Conservation (phyloP, 2,797 vertebrate species). For the Amphiprion clarkii region DNA sequence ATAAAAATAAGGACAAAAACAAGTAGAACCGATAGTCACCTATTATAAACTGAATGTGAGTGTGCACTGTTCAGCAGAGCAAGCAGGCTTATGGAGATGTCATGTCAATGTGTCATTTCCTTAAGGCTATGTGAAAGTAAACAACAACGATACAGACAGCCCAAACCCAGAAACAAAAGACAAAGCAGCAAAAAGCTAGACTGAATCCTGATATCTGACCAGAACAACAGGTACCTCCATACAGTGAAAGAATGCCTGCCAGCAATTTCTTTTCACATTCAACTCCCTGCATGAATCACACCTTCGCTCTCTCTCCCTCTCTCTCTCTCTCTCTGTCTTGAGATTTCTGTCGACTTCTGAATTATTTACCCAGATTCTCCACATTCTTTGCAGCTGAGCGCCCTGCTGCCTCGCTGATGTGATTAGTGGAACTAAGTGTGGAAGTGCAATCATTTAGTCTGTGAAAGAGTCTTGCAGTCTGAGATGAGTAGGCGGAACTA, state of each 20-base stretch:
- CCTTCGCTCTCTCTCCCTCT: background rate
- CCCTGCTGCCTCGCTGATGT: conserved; percentile 57
- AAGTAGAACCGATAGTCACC: too few relatives aligned
- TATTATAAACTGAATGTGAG: too few relatives aligned
- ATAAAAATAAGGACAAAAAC: too few relatives aligned
- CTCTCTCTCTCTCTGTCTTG: conserved; percentile 5
- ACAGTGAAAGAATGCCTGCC: conserved; percentile 27
- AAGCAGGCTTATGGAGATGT: background rate
- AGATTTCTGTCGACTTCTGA: conserved; percentile 50
- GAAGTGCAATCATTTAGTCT: conserved; percentile 42
- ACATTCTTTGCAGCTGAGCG: conserved; percentile 43
- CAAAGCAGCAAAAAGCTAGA: conserved; percentile 16
- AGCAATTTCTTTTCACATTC: conserved; percentile 37
- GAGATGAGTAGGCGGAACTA: conserved; percentile 54
- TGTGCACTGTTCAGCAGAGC: background rate
- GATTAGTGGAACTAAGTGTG: conserved; percentile 64
- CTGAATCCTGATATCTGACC: conserved; percentile 21
- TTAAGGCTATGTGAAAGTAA: conserved; percentile 15
- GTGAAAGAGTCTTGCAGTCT: conserved; percentile 50
- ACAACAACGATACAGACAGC: background rate
- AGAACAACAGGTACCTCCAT: conserved; percentile 36
- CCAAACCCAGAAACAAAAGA: conserved; percentile 9
- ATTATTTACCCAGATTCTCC: conserved; percentile 63
- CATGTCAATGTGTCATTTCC: background rate
- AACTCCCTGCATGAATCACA: conserved; percentile 38